Conservation (phyloP, 2,888 invertebrate species). For the Pardosa pseudoannulata region DNA sequence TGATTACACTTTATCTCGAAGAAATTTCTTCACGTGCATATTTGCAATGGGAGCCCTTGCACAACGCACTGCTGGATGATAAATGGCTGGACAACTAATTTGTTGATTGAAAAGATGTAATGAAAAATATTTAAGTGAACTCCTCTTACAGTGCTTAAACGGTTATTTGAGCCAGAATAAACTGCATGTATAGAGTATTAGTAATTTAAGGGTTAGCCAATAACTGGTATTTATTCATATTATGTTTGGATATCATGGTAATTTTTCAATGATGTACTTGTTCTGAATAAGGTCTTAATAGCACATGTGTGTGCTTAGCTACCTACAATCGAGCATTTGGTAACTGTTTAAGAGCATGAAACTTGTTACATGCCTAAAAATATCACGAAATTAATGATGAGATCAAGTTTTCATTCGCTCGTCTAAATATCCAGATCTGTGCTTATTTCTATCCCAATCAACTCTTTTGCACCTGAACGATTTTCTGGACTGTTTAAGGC, state of each 20-base stretch:
- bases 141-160: background rate
- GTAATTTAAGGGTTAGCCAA: background rate
- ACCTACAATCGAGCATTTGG: too few species aligned
- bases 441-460: too few species aligned
- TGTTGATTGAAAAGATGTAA: conserved; percentile 16
- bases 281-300: background rate
- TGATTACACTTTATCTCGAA: conserved; percentile 12
- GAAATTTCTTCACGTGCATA: background rate
- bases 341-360: too few species aligned
- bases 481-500: too few species aligned
- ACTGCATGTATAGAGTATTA: background rate
- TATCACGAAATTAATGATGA: too few species aligned
- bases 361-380: too few species aligned
- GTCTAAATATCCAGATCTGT: too few species aligned
- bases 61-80: background rate
- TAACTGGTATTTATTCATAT: background rate
- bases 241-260: background rate
- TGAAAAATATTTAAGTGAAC: conserved; percentile 13
- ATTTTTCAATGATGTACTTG: background rate
- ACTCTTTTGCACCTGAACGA: too few species aligned
- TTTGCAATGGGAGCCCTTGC: background rate
- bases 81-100: conserved; percentile 1
- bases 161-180: background rate
- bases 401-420: too few species aligned
- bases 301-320: background rate